phyloP scores from a whole-genome alignment of 2,888 invertebrate species.

The Morpho deidamia region DNA sequence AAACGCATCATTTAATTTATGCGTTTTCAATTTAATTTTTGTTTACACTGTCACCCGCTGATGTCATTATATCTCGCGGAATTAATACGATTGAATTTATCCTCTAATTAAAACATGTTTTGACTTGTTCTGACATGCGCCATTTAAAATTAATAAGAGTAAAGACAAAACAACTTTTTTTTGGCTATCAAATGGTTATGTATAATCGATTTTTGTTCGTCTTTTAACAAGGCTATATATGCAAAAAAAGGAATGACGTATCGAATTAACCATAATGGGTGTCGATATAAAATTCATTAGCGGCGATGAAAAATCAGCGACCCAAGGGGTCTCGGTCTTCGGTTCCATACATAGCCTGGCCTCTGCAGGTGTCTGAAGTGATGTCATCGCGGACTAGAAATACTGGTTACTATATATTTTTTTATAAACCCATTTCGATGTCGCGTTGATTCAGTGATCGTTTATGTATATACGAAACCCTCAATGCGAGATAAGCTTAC shows the following conservation, averaged over 20 bases:
- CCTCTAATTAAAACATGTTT: too few relatives aligned
- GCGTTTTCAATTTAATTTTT: too few relatives aligned
- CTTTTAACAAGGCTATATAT: too few relatives aligned
- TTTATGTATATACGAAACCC: background rate
- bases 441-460: background rate
- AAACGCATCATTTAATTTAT: too few relatives aligned
- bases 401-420: slow-evolving; percentile 39
- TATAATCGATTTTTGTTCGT: too few relatives aligned
- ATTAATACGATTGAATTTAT: too few relatives aligned
- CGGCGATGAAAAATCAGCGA: slow-evolving; percentile 1
- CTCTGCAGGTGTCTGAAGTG: slow-evolving; percentile 32
- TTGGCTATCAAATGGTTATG: background rate
- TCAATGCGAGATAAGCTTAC: background rate
- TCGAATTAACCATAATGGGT: background rate
- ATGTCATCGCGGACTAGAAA: slow-evolving; percentile 51
- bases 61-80: too few relatives aligned
- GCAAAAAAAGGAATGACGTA: too few relatives aligned
- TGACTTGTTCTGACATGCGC: too few relatives aligned
- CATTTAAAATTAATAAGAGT: background rate
- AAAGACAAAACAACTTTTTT: background rate
- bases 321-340: slow-evolving; percentile 2
- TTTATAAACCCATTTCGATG: slow-evolving; percentile 6
- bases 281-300: background rate
- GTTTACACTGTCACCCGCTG: too few relatives aligned
- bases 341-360: slow-evolving; percentile 1